A percentile compares a stretch with the other conserved stretches of the same genome.
These are phyloP conservation scores for Ferrisia virgata DNA, from an alignment of 2,888 invertebrate genomes.

Conservation along the genomic window DNA sequence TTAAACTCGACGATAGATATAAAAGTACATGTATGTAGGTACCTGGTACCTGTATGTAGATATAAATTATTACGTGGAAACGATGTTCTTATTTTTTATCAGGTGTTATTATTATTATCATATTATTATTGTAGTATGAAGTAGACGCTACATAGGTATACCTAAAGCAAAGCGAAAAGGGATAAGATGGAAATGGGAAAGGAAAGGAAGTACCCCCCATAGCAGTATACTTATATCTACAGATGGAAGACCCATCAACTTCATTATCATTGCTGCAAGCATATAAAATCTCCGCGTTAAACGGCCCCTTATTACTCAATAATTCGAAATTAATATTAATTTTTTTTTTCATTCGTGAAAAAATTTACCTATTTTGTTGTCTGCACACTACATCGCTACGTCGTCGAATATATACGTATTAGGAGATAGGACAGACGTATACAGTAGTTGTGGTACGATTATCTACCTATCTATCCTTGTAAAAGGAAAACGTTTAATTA, in stretches of 20 bases:
- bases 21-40: neutral
- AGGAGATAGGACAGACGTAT: no score
- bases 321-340: slow-evolving; percentile 13
- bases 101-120: no score
- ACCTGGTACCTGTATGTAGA: no score
- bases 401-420: no score
- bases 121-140: neutral
- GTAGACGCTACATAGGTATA: no score
- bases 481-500: neutral
- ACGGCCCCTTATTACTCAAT: slow-evolving; percentile 12
- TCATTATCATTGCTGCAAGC: neutral
- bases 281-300: neutral
- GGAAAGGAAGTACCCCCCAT: neutral
- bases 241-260: neutral
- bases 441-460: neutral
- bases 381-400: neutral
- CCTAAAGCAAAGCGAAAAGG: no score
- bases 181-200: no score
- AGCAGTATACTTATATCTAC: no score
- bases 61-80: neutral
- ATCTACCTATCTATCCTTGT: no score
- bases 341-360: neutral
- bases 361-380: neutral
- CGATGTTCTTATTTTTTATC: neutral
- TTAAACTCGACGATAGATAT: neutral